A percentile compares a stretch with the other conserved stretches of the same genome.
Conservation (phyloP, 2,888 invertebrate species). For the Hypomecis punctinalis region DNA sequence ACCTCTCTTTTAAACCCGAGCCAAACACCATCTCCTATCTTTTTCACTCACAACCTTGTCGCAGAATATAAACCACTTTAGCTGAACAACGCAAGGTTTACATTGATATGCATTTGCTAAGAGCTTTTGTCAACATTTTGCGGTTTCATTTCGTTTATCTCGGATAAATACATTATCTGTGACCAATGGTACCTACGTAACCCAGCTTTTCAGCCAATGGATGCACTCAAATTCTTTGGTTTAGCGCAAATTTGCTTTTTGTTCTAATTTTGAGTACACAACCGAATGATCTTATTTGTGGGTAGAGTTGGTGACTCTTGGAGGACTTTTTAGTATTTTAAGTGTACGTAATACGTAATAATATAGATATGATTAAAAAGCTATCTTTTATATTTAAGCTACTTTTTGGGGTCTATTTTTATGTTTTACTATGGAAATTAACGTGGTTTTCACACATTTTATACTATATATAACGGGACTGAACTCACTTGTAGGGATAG, state of each 20-base stretch:
- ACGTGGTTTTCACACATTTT: no score
- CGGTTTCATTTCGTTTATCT: slow-evolving; percentile 77
- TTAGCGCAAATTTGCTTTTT: slow-evolving; percentile 66
- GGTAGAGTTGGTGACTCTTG: no score
- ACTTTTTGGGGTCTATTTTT: no score
- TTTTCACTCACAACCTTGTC: slow-evolving; percentile 59
- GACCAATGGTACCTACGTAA: slow-evolving; percentile 81
- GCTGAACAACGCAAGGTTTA: slow-evolving; percentile 41
- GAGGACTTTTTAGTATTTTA: no score
- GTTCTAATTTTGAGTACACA: slow-evolving; percentile 52
- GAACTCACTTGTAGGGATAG: no score
- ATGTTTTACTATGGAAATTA: no score
- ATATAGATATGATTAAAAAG: no score
- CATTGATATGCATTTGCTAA: slow-evolving; percentile 44
- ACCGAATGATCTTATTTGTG: slow-evolving; percentile 37
- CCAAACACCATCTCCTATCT: slow-evolving; percentile 57
- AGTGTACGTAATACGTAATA: no score
- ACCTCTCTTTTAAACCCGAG: slow-evolving; percentile 55
- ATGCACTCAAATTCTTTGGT: slow-evolving; percentile 60
- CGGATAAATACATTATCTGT: slow-evolving; percentile 82
- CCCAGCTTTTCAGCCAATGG: slow-evolving; percentile 76
- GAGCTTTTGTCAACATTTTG: slow-evolving; percentile 76
- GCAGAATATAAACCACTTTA: slow-evolving; percentile 45
- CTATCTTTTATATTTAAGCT: no score
- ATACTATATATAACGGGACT: no score